Conservation (phyloP, 2,797 vertebrate species). For the Lithobates pipiens region DNA sequence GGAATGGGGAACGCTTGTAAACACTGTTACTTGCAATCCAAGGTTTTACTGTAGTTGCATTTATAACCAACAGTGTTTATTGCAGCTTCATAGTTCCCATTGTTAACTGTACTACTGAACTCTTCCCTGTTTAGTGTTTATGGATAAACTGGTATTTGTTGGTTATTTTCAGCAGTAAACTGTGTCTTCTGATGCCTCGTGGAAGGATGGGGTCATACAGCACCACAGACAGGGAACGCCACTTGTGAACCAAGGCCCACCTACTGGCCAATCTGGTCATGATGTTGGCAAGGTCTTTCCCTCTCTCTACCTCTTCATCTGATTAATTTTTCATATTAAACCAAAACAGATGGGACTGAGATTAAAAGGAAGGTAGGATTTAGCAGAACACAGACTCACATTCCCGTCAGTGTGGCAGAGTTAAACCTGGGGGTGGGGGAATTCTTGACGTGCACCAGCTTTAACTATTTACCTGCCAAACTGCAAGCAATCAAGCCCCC, state of each 20-base stretch:
- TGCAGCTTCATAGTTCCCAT: not conserved
- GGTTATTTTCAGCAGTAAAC: not conserved
- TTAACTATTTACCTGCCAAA: constrained; percentile 36
- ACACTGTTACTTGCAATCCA: too few relatives aligned
- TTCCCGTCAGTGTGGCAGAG: constrained; percentile 38
- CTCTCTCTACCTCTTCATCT: constrained; percentile 68
- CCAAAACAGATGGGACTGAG: constrained; percentile 69
- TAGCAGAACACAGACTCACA: constrained; percentile 48
- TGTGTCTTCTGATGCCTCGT: not conserved
- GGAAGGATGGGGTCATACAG: not conserved
- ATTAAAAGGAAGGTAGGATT: constrained; percentile 66
- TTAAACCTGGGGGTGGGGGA: constrained; percentile 47
- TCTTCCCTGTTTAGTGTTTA: not conserved
- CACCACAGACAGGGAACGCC: not conserved
- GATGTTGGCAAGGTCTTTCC: constrained; percentile 51
- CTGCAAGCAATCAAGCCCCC: not conserved
- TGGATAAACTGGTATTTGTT: constrained; percentile 7
- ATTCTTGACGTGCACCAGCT: constrained; percentile 4
- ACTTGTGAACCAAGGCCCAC: not conserved
- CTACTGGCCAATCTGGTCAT: constrained; percentile 25
- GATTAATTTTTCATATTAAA: constrained; percentile 67
- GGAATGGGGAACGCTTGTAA: too few relatives aligned
- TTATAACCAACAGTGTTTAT: too few relatives aligned
- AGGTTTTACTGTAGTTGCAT: too few relatives aligned
- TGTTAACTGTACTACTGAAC: not conserved